Base-by-base conservation (phyloP, 2,797 vertebrate species). In the Neomorphus geoffroyi region DNA sequence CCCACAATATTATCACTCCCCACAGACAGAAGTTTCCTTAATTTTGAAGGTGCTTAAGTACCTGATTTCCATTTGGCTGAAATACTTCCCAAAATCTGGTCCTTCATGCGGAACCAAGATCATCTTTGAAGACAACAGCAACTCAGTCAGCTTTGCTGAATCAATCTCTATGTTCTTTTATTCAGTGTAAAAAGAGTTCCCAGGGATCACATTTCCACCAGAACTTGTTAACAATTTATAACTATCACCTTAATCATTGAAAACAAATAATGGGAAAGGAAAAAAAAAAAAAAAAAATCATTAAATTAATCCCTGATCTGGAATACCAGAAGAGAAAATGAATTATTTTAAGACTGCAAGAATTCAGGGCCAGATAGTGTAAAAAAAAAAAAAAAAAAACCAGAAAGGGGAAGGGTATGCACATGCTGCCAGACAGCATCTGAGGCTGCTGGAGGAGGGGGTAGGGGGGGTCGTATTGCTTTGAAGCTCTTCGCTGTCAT, bases 211-310 rank as follows among this genome's bases (percentile, higher is more conserved):
- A 6, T 91, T 96, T 93, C 83, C 35, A 95, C 86, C 54, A 86
- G 80, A 96, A 92, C 92, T 94, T 94, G 94, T 96, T 96, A 96
- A 88, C 91, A 79, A 94, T 97, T 97, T 94, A 96, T 64, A 96
- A 88, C 89, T 88, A 93, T 94, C 93, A 85, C 80, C 86, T 93
- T 95, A 81, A 95, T 95, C 87, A 66, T 88, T 88, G 73, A 84
- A 92, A 94, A 93, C 54, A 95, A 95, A 92, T 90, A 92, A 80
- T 61, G 70, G 65, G 48, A 70, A 89, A 80, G 78, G 26, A 11
- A 62, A 64, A 53, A 17, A 57, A 13, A 72, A 72, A n/a, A n/a
- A n/a, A 41, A 41, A 41, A 74, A 60, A 85, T 95, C 51, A 80
- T 96, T 95, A 90, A 80, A 96, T 95, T 94, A 92, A 89, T 91